Evolutionary conservation across 2,113 vertebrate species (phyloP), one percentile per base, ranked within the genome.

Genomic region (Elanoides forficatus): DNA sequence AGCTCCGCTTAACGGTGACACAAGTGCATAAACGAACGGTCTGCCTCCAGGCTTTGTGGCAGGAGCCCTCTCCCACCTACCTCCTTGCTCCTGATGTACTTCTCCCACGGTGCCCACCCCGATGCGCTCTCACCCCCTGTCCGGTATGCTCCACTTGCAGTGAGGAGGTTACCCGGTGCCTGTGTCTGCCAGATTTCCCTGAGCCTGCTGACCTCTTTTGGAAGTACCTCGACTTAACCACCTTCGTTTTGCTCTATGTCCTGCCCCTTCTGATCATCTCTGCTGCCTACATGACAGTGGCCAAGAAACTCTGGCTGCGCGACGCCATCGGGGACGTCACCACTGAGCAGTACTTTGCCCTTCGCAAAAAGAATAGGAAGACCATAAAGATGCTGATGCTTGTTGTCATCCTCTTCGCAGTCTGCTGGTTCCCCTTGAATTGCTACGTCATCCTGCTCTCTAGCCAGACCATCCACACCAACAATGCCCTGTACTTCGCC

Each of bases 401-500:
- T n/a, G 99, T 99, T 43, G 99, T 99, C 5, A 95, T 98, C 27
- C 99, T 99, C 63, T 99, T 99, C 0, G 99, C 99, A 0, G 97
- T 99, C 75, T 99, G 99, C 97, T 99, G 99, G 99, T 99, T 99
- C 93, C 99, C 99, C 11, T 98, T 99, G 85, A 99, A 99, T 95
- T 99, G 99, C 97, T 99, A 99, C 0, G 99, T 99, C 3, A 95
- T 99, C 86, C 98, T 99, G 34, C 98, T 99, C 43, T 99, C 99
- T 96, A 99, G 99, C 97, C 99, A 99, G 96, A 98, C 98, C 89
- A 99, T 99, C 88, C 98, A 68, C 71, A 98, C 98, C 76, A 99
- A 98, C 92, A 99, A 99, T 0, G 98, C 97, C 52, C 91, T 99
- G 68, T 99, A 99, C 95, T 99, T 99, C 2, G 98, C 98, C 92